A percentile compares a stretch with the other conserved stretches of the same genome.
Evolutionary conservation across 1,140 invertebrate species (phyloP).

Genomic region (Drosophila navojoa): DNA sequence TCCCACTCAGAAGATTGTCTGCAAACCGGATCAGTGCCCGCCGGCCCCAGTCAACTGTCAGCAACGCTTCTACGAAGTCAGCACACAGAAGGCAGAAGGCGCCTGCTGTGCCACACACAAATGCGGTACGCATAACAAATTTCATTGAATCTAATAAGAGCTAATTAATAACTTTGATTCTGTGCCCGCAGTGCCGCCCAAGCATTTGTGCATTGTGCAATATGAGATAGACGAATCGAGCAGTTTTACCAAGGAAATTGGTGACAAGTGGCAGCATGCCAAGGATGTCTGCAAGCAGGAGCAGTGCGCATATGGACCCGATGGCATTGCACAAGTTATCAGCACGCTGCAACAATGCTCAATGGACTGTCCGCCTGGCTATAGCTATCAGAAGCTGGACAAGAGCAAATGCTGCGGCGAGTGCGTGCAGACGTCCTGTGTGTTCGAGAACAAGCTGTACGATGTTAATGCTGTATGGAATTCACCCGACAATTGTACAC

Average conservation of each 20-base stretch:
- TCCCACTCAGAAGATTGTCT: slow-evolving; percentile 86
- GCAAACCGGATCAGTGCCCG: slow-evolving; percentile 87
- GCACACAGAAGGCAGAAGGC: slow-evolving; percentile 81
- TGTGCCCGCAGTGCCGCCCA: slow-evolving; percentile 86
- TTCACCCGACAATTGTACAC: slow-evolving; percentile 88
- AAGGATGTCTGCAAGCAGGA: slow-evolving; percentile 87
- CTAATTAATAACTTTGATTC: background rate
- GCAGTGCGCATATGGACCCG: slow-evolving; percentile 85
- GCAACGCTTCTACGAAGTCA: slow-evolving; percentile 85
- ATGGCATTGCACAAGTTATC: slow-evolving; percentile 84
- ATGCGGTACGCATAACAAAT: slow-evolving; percentile 85
- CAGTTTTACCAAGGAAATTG: slow-evolving; percentile 84
- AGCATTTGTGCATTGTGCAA: slow-evolving; percentile 88
- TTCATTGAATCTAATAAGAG: background rate
- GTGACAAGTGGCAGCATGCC: slow-evolving; percentile 83
- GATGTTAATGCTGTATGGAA: slow-evolving; percentile 86
- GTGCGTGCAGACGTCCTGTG: slow-evolving; percentile 88
- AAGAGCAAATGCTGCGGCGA: slow-evolving; percentile 88
- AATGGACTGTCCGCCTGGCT: slow-evolving; percentile 86
- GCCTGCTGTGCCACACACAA: slow-evolving; percentile 88
- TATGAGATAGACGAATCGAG: slow-evolving; percentile 84
- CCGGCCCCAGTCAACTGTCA: slow-evolving; percentile 85
- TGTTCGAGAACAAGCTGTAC: slow-evolving; percentile 86
- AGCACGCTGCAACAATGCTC: slow-evolving; percentile 85
- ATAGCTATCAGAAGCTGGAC: slow-evolving; percentile 84